phyloP scores from a whole-genome alignment of 2,113 vertebrate genomes.

The Chinchilla lanigera region DNA sequence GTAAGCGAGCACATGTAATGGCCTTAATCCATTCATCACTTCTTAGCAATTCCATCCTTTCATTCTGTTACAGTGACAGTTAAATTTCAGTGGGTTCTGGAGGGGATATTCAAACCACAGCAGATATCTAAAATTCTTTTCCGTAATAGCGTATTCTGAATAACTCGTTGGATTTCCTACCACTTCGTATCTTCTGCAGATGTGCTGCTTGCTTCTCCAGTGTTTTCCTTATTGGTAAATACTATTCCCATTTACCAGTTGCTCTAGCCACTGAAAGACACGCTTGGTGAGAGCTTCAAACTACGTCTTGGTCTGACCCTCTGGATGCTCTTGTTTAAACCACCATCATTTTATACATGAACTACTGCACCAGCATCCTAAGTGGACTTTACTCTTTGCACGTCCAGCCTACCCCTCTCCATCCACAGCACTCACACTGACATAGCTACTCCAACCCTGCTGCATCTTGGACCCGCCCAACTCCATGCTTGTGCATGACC shows the following conservation, averaged over 20 bases:
- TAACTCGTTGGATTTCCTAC: not conserved
- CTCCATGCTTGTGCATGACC: not conserved
- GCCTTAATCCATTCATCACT: not conserved
- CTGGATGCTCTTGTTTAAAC: not conserved
- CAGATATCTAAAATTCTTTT: not conserved
- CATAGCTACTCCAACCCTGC: not conserved
- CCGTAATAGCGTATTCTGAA: not conserved
- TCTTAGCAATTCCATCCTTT: not conserved
- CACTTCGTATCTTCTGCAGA: not conserved
- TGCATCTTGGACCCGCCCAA: not conserved
- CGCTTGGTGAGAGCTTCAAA: not conserved
- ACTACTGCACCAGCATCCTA: not conserved
- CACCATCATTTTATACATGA: not conserved
- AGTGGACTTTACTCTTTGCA: not conserved
- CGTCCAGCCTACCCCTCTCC: not conserved
- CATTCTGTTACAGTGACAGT: not conserved
- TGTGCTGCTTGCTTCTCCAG: not conserved
- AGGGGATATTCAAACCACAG: not conserved
- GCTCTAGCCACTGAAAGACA: not conserved
- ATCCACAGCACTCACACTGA: too few species aligned
- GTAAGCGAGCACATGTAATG: not conserved
- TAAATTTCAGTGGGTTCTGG: not conserved
- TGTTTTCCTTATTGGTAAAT: not conserved
- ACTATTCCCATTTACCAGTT: not conserved
- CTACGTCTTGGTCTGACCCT: not conserved